Conservation (phyloP, 2,797 vertebrate genomes). For the Myioborus melanocephalus region DNA sequence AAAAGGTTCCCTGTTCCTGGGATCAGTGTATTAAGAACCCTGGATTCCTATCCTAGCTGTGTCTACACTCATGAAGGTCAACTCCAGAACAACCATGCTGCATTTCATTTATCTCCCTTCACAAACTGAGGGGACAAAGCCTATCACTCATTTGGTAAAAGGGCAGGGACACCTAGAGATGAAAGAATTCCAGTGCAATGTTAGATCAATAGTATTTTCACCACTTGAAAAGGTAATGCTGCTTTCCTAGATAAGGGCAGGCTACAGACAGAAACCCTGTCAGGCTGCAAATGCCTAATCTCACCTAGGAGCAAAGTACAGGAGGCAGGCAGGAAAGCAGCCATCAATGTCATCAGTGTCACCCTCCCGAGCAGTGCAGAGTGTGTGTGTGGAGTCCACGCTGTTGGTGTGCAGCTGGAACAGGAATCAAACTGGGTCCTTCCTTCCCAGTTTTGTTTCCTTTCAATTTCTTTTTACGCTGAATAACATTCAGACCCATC, state of each 20-base stretch:
- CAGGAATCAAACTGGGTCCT: background rate
- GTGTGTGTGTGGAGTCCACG: background rate
- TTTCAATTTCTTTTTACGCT: background rate
- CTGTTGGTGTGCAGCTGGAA: accelerated
- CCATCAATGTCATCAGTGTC: accelerated
- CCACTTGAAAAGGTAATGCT: background rate
- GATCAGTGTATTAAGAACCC: background rate
- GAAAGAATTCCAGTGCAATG: background rate
- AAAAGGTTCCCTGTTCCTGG: background rate
- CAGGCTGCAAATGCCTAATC: background rate
- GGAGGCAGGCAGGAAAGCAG: background rate
- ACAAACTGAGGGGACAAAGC: background rate
- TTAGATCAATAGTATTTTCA: background rate
- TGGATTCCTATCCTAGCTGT: background rate
- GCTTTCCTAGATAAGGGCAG: background rate
- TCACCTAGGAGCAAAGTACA: conserved; percentile 18
- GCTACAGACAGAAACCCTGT: background rate
- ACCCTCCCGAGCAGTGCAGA: background rate
- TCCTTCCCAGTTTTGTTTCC: background rate
- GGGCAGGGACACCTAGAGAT: background rate
- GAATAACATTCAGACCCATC: background rate
- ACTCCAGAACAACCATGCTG: background rate
- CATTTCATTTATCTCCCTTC: background rate
- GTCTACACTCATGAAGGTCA: background rate
- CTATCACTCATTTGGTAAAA: background rate